A percentile compares a stretch with the other conserved stretches of the same genome.
Conservation (phyloP, 2,113 vertebrate genomes). For the Malurus elegans region DNA sequence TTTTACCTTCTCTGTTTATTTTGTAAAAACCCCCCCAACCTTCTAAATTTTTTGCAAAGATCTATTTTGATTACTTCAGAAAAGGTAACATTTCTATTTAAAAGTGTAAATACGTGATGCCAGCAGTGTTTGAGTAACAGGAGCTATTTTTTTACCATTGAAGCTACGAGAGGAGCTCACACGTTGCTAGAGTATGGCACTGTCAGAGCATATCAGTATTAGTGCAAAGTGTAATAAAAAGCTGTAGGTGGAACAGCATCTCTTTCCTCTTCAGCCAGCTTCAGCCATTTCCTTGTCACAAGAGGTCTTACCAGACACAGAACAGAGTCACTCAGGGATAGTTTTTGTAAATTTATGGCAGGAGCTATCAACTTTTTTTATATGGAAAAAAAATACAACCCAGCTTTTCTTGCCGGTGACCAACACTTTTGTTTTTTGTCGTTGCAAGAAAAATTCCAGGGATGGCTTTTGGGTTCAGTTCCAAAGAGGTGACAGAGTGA, state of each 20-base stretch:
- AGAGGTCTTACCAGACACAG: conserved; percentile 27
- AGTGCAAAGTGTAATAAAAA: not conserved
- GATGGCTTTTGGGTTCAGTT: conserved; percentile 18
- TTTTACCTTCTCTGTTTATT: conserved; percentile 66
- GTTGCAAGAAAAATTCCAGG: conserved; percentile 35
- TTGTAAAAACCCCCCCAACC: conserved; percentile 70
- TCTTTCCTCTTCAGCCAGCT: conserved; percentile 34
- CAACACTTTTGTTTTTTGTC: conserved; percentile 9
- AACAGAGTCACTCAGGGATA: conserved; percentile 58
- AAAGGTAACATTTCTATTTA: conserved; percentile 76
- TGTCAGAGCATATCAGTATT: conserved; percentile 58
- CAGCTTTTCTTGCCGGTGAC: conserved; percentile 20
- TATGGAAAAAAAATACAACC: not conserved
- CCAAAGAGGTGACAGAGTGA: conserved; percentile 55
- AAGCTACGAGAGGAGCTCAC: conserved; percentile 48
- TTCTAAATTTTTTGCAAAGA: conserved; percentile 77
- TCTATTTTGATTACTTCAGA: conserved; percentile 81
- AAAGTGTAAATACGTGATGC: conserved; percentile 77
- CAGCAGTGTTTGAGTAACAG: conserved; percentile 61
- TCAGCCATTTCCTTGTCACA: conserved; percentile 53
- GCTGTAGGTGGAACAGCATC: conserved; percentile 29
- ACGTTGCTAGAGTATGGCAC: not conserved
- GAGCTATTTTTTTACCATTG: conserved; percentile 68
- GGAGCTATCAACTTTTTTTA: conserved; percentile 44
- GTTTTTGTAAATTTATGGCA: conserved; percentile 42